These are phyloP conservation scores for Caenorhabditis uteleia DNA, from an alignment of 2,888 invertebrate species.

Conservation along the genomic window DNA sequence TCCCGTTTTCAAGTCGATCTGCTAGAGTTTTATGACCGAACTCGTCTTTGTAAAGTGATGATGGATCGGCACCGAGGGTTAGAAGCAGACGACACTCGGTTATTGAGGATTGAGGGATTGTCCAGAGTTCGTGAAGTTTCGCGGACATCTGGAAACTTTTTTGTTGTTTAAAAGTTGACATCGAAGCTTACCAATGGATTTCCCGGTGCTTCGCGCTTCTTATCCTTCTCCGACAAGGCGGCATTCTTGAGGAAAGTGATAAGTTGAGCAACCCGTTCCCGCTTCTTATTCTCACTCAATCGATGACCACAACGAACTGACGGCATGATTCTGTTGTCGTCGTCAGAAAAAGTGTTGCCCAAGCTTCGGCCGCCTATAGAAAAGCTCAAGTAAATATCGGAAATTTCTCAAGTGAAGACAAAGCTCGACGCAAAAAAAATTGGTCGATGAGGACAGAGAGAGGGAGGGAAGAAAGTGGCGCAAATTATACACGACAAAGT, in stretches of 20 bases:
- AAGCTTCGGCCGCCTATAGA: too few species aligned
- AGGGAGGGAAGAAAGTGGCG: too few species aligned
- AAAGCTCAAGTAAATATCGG: too few species aligned
- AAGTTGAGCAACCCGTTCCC: conserved; percentile 55
- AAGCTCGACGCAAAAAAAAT: too few species aligned
- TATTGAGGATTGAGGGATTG: conserved; percentile 57
- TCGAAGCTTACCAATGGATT: conserved; percentile 25
- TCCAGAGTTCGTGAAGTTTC: conserved; percentile 58
- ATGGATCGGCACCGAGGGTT: conserved; percentile 57
- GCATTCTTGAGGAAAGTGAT: conserved; percentile 59
- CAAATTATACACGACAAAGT: too few species aligned
- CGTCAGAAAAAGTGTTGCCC: too few species aligned
- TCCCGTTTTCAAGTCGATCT: conserved; percentile 58
- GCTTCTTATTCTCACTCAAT: conserved; percentile 56
- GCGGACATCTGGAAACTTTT: conserved; percentile 48
- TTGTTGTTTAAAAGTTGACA: too few species aligned
- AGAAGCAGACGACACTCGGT: conserved; percentile 60
- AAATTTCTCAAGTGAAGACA: too few species aligned
- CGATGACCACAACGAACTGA: conserved; percentile 61
- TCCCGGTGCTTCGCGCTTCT: conserved; percentile 17
- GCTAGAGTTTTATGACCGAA: conserved; percentile 54
- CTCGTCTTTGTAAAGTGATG: conserved; percentile 51
- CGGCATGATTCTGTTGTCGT: conserved; percentile 58
- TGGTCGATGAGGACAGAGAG: too few species aligned
- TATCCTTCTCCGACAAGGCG: conserved; percentile 19